Conservation (phyloP, 2,797 vertebrate species). For the Chrosomus eos region DNA sequence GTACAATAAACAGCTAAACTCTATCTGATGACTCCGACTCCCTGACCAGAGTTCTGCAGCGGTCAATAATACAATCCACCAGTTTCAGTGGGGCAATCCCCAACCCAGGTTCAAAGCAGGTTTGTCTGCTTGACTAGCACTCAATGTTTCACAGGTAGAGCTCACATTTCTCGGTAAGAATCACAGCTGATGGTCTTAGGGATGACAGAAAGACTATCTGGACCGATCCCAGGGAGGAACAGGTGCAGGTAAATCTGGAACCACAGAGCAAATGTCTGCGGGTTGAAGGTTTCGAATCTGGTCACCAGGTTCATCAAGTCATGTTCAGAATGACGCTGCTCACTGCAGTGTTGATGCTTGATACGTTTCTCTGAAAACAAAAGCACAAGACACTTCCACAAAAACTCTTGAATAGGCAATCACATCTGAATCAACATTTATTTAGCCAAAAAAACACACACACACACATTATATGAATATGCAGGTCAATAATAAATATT, state of each 20-base stretch:
- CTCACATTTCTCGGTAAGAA: slow-evolving; percentile 70
- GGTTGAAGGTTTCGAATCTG: slow-evolving; percentile 46
- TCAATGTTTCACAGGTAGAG: not conserved
- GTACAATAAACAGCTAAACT: too few species aligned
- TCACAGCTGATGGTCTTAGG: slow-evolving; percentile 66
- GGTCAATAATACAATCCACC: too few species aligned
- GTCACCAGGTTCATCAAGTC: slow-evolving; percentile 56
- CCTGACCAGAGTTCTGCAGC: too few species aligned
- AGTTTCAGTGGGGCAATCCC: too few species aligned
- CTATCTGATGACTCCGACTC: too few species aligned
- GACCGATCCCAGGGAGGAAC: slow-evolving; percentile 62
- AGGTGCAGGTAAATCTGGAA: slow-evolving; percentile 65
- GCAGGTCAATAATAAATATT: not conserved
- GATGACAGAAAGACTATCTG: slow-evolving; percentile 61
- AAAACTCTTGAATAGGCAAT: not conserved
- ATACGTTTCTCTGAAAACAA: slow-evolving; percentile 62
- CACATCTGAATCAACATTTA: not conserved
- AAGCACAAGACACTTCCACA: not conserved
- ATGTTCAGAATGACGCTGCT: slow-evolving; percentile 63
- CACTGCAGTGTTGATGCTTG: slow-evolving; percentile 50
- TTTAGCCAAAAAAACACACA: not conserved
- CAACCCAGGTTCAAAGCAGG: not conserved
- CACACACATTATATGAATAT: not conserved
- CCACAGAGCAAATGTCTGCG: slow-evolving; percentile 60
- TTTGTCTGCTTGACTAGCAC: not conserved